Percentiles rank a stretch among this genome's conserved stretches.
phyloP scores from a whole-genome alignment of 2,113 vertebrate species.

The Oplegnathus fasciatus region DNA sequence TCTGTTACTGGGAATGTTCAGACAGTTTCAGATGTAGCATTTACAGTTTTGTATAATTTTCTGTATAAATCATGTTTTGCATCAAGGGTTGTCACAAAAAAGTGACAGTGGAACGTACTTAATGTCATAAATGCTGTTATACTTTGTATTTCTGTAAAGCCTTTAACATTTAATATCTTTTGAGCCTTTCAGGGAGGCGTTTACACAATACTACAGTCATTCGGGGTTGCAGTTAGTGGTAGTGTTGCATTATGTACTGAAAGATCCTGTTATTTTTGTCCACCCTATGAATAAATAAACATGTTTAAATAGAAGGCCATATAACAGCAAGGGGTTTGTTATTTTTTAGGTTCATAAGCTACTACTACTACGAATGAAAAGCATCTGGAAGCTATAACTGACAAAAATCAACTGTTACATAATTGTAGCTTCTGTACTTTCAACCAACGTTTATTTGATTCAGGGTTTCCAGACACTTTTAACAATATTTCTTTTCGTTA shows the following conservation, averaged over 20 bases:
- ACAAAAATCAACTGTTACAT: not conserved
- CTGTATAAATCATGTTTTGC: not conserved
- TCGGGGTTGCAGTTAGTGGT: not conserved
- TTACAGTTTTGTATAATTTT: not conserved
- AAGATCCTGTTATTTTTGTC: not conserved
- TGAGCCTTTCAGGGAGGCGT: not conserved
- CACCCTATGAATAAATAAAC: not conserved
- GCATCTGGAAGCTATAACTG: not conserved
- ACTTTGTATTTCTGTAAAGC: not conserved
- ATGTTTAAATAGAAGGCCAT: not conserved
- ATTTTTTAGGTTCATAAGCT: not conserved
- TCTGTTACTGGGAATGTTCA: conserved; percentile 2
- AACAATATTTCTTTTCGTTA: not conserved
- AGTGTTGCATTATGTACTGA: not conserved
- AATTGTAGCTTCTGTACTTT: not conserved
- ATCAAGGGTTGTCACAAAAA: not conserved
- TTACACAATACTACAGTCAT: not conserved
- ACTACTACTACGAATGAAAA: not conserved
- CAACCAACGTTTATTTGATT: not conserved
- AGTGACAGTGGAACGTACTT: not conserved
- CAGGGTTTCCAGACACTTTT: not conserved
- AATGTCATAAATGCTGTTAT: not conserved
- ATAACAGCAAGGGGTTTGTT: not conserved
- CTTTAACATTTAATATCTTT: not conserved
- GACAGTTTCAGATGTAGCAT: not conserved